Evolutionary conservation across 2,797 vertebrate genomes (phyloP).

Genomic region (Chrosomus eos): DNA sequence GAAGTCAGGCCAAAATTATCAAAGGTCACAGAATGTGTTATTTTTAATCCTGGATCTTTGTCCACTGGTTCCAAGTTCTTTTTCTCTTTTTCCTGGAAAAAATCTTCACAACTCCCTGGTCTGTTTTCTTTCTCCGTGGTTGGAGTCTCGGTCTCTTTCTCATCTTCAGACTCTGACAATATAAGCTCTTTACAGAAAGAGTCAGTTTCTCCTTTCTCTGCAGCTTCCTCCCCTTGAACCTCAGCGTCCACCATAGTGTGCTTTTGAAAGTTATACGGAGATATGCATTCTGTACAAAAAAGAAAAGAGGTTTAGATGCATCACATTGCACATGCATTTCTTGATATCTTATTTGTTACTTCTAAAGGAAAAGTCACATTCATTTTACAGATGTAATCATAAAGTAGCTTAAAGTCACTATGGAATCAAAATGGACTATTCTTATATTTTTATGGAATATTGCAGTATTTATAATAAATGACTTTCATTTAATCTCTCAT

Average conservation of each 20-base stretch:
- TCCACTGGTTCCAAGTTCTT: constrained; percentile 57
- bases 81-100: constrained; percentile 60
- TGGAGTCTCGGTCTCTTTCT: constrained; percentile 57
- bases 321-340: background rate
- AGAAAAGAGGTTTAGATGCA: constrained; percentile 18
- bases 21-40: constrained; percentile 76
- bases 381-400: background rate
- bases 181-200: constrained; percentile 66
- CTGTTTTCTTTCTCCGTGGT: constrained; percentile 70
- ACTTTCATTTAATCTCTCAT: background rate
- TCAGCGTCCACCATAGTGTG: constrained; percentile 64
- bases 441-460: background rate
- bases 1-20: constrained; percentile 66
- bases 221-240: constrained; percentile 69
- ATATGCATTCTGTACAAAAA: constrained; percentile 68
- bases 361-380: background rate
- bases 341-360: background rate
- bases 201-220: constrained; percentile 71
- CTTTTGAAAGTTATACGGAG: constrained; percentile 64
- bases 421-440: background rate
- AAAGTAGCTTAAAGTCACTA: background rate
- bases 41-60: constrained; percentile 69
- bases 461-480: background rate
- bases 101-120: constrained; percentile 63
- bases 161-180: constrained; percentile 67